These are phyloP conservation scores for Acheta domesticus DNA, from an alignment of 2,888 invertebrate genomes.

Conservation along the genomic window DNA sequence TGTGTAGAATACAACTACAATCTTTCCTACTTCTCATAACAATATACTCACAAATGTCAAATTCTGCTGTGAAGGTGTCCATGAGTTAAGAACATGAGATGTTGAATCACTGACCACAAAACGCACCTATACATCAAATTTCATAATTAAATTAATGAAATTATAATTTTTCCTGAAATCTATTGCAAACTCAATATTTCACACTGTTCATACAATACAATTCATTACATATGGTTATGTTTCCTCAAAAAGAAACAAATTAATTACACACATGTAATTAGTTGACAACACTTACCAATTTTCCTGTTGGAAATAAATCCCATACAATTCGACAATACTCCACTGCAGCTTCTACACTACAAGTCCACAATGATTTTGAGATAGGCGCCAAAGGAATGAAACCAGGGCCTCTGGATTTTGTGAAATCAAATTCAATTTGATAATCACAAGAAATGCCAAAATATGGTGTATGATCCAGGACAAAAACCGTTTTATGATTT, in stretches of 20 bases:
- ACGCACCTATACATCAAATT: slow-evolving; percentile 59
- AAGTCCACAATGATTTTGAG: slow-evolving; percentile 93
- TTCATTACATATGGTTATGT: too few species aligned
- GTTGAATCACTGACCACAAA: slow-evolving; percentile 85
- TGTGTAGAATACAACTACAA: neutral
- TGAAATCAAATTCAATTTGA: slow-evolving; percentile 78
- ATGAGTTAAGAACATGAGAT: slow-evolving; percentile 80
- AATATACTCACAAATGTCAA: slow-evolving; percentile 69
- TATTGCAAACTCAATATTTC: neutral
- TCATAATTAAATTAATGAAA: neutral
- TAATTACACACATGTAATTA: too few species aligned
- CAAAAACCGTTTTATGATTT: slow-evolving; percentile 93
- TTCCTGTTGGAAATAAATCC: slow-evolving; percentile 92
- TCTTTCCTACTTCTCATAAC: neutral
- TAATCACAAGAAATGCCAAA: slow-evolving; percentile 82
- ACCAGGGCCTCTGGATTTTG: slow-evolving; percentile 65
- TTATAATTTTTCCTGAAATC: neutral
- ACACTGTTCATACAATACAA: too few species aligned
- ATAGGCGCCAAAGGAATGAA: slow-evolving; percentile 78
- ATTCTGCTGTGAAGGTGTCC: slow-evolving; percentile 80
- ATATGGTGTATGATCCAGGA: slow-evolving; percentile 89
- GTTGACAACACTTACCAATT: slow-evolving; percentile 59
- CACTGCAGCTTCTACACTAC: slow-evolving; percentile 88
- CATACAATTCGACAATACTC: slow-evolving; percentile 96
- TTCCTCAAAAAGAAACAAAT: too few species aligned